These are phyloP conservation scores for Nesometra sesokonis DNA, from an alignment of 35 echinoderm and acorn worm genomes.

Conservation along the genomic window DNA sequence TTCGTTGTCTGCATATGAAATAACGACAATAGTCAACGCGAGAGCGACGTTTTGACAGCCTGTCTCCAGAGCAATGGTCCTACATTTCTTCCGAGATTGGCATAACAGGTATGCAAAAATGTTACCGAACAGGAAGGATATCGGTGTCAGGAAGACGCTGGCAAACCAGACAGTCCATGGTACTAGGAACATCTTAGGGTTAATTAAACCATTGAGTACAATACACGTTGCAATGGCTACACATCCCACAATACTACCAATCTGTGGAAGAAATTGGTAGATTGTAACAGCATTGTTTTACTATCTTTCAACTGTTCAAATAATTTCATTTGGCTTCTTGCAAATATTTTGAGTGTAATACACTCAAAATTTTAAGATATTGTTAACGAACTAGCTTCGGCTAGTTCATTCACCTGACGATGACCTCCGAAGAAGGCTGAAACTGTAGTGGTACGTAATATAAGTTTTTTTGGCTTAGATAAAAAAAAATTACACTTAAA, in stretches of 20 bases:
- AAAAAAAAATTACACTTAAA: too few relatives aligned
- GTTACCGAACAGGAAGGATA: constrained; percentile 50
- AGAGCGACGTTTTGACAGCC: constrained; percentile 73
- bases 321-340: too few relatives aligned
- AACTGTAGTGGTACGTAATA: too few relatives aligned
- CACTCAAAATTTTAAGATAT: too few relatives aligned
- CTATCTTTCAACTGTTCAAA: too few relatives aligned
- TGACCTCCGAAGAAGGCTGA: too few relatives aligned
- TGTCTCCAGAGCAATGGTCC: constrained; percentile 74
- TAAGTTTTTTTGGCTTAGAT: too few relatives aligned
- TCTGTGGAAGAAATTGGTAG: constrained; percentile 11
- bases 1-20: constrained; percentile 36
- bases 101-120: constrained; percentile 46
- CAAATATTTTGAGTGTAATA: too few relatives aligned
- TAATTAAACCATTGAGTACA: constrained; percentile 51
- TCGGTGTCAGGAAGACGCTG: constrained; percentile 9
- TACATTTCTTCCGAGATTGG: constrained; percentile 46
- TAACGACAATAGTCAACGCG: constrained; percentile 42
- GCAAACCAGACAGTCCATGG: constrained; percentile 75
- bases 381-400: too few relatives aligned
- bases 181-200: constrained; percentile 54
- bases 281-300: too few relatives aligned
- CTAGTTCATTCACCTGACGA: too few relatives aligned
- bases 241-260: constrained; percentile 45
- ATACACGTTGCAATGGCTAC: constrained; percentile 37